Conservation (phyloP, 2,113 vertebrate species). For the Bostrychus sinensis region DNA sequence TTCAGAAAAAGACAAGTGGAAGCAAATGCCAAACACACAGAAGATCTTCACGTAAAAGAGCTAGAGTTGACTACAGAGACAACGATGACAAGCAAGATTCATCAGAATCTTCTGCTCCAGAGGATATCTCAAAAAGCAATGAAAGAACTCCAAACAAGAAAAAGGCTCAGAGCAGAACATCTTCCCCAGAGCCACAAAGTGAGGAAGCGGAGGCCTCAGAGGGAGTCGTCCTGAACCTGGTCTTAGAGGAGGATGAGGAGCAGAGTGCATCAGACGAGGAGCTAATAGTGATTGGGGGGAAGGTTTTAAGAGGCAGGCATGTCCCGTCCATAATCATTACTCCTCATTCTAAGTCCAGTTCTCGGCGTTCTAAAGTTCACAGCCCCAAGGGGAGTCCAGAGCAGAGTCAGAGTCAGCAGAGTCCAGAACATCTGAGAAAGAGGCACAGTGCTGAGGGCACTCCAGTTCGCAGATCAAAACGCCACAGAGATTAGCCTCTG, state of each 20-base stretch:
- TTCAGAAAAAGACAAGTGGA: neutral
- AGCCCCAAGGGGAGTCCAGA: neutral
- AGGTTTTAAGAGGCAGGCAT: conserved; percentile 74
- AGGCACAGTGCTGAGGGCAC: conserved; percentile 16
- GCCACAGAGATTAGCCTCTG: neutral
- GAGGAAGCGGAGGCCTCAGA: conserved; percentile 27
- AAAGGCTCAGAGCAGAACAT: neutral
- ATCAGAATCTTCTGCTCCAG: conserved; percentile 48
- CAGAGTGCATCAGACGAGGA: conserved; percentile 15
- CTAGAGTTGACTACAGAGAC: conserved; percentile 67
- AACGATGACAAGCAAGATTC: conserved; percentile 68
- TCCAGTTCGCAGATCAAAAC: conserved; percentile 9
- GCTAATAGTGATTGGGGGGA: conserved; percentile 55
- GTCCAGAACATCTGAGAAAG: conserved; percentile 2
- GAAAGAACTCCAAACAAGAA: too few species aligned
- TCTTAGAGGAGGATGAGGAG: conserved; percentile 42
- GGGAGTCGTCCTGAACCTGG: conserved; percentile 26
- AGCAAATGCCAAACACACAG: conserved; percentile 34
- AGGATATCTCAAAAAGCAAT: conserved; percentile 26
- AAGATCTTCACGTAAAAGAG: conserved; percentile 8
- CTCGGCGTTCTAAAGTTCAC: neutral
- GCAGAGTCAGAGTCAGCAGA: neutral
- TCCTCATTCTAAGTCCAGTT: conserved; percentile 4
- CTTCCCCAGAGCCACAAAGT: neutral
- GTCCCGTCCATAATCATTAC: conserved; percentile 17